These are phyloP conservation scores for Cryptus armator DNA, from an alignment of 2,888 invertebrate genomes.

Conservation along the genomic window DNA sequence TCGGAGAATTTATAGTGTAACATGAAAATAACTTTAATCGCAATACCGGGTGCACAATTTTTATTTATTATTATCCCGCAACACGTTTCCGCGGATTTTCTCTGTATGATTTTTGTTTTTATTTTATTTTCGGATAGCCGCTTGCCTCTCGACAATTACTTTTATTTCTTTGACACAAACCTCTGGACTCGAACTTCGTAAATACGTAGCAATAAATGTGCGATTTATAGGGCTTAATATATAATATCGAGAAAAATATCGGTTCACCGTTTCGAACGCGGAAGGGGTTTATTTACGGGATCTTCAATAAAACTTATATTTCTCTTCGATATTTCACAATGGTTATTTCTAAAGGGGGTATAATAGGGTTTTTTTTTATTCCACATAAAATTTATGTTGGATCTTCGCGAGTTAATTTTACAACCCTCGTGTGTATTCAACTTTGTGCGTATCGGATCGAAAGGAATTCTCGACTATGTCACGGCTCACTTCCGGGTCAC, in stretches of 20 bases:
- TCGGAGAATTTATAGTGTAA: conserved; percentile 34
- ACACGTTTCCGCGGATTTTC: neutral
- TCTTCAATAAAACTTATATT: conserved; percentile 28
- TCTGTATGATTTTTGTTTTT: neutral
- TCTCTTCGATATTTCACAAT: neutral
- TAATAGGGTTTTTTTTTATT: neutral
- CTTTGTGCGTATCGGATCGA: conserved; percentile 9
- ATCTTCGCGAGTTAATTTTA: neutral
- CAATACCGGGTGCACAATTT: conserved; percentile 13
- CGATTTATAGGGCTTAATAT: conserved; percentile 44
- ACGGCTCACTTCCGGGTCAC: conserved; percentile 58
- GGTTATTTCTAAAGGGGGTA: neutral
- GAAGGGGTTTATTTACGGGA: neutral
- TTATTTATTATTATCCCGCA: conserved; percentile 37
- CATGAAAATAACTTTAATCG: neutral
- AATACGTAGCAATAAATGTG: conserved; percentile 40
- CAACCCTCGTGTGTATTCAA: neutral
- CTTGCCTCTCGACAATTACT: conserved; percentile 11
- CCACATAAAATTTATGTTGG: neutral
- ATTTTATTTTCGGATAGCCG: neutral
- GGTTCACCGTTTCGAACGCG: neutral
- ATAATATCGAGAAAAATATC: conserved; percentile 34
- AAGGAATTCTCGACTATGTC: conserved; percentile 17
- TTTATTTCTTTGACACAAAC: conserved; percentile 1
- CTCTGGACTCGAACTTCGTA: conserved; percentile 11